These are phyloP conservation scores for Pleuronectes platessa DNA, from an alignment of 2,113 vertebrate genomes.

Conservation along the genomic window DNA sequence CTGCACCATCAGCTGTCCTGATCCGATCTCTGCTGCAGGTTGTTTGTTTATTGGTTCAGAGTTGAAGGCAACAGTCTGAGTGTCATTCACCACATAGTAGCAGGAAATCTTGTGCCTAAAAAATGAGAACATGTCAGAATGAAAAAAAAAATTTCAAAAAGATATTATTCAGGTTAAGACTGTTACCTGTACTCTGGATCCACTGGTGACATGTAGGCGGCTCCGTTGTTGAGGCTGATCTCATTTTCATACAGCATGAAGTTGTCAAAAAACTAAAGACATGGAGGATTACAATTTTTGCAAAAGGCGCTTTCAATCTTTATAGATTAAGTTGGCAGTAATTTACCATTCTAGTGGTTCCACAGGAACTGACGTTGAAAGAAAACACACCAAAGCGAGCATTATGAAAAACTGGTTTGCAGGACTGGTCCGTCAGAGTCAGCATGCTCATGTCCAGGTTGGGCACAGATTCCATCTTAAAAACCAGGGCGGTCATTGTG, in stretches of 20 bases:
- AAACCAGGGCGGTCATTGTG: slow-evolving; percentile 73
- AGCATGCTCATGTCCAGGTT: slow-evolving; percentile 61
- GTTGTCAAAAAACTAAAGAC: slow-evolving; percentile 71
- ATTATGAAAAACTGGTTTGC: slow-evolving; percentile 73
- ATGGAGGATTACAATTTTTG: neutral
- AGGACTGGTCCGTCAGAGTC: slow-evolving; percentile 75
- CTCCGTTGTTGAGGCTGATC: slow-evolving; percentile 51
- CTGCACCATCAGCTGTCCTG: slow-evolving; percentile 70
- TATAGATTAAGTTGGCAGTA: fast-evolving
- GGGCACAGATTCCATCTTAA: slow-evolving; percentile 77
- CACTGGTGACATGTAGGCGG: neutral
- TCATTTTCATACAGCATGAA: slow-evolving; percentile 81
- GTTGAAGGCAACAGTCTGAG: slow-evolving; percentile 49
- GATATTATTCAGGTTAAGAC: neutral
- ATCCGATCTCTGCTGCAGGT: slow-evolving; percentile 62
- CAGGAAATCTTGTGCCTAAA: slow-evolving; percentile 74
- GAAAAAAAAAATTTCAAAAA: neutral
- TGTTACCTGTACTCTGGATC: slow-evolving; percentile 72
- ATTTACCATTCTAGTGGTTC: slow-evolving; percentile 77
- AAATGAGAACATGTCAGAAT: neutral
- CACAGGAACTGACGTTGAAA: slow-evolving; percentile 76
- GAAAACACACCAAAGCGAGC: slow-evolving; percentile 76
- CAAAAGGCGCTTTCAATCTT: neutral
- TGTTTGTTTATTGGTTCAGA: slow-evolving; percentile 35
- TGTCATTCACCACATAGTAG: slow-evolving; percentile 74